These are phyloP conservation scores for Stigmatopora nigra DNA, from an alignment of 2,113 vertebrate genomes.

Conservation along the genomic window DNA sequence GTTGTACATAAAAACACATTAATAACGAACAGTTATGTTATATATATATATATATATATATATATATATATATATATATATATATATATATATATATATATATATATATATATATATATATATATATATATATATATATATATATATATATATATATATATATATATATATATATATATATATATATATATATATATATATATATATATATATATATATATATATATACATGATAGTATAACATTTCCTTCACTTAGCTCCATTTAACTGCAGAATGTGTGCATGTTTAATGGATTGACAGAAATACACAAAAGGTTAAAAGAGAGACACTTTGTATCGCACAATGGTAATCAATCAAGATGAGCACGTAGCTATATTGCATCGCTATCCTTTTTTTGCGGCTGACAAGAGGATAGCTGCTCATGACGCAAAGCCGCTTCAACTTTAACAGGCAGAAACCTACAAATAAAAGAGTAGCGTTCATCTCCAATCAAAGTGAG, in stretches of 20 bases:
- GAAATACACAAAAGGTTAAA: conserved; percentile 10
- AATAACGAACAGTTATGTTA: no score
- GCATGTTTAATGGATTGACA: background rate
- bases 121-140: no score
- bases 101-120: no score
- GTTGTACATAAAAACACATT: no score
- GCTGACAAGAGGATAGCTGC: conserved; percentile 9
- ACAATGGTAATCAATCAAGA: background rate
- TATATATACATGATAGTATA: conserved; percentile 17
- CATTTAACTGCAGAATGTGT: conserved; percentile 24
- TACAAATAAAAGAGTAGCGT: background rate
- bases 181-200: no score
- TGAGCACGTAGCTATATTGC: conserved; percentile 10
- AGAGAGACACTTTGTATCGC: background rate
- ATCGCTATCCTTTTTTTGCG: conserved; percentile 12
- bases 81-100: no score
- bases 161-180: no score
- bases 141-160: no score
- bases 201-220: no score
- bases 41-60: no score
- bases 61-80: no score
- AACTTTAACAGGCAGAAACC: conserved; percentile 4
- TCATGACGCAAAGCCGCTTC: conserved; percentile 40
- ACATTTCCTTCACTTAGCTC: conserved; percentile 52
- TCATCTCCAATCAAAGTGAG: background rate